phyloP scores from a whole-genome alignment of 2,797 vertebrate species.

The Melanotaenia nigrans region DNA sequence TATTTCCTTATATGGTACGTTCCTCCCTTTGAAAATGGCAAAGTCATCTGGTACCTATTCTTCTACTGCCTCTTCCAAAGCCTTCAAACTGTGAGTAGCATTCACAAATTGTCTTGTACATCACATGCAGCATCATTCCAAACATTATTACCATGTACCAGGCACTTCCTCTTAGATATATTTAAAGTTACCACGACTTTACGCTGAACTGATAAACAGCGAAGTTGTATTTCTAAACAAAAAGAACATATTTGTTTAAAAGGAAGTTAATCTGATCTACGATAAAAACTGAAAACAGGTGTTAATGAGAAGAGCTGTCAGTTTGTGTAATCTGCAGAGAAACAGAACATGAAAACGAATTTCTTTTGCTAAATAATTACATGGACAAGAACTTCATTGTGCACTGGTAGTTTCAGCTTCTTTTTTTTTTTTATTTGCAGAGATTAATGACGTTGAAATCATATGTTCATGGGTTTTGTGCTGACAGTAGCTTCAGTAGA shows the following conservation, averaged over 20 bases:
- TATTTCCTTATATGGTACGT: constrained; percentile 98
- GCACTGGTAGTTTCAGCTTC: background rate
- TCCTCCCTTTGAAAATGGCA: constrained; percentile 87
- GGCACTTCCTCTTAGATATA: background rate
- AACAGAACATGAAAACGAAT: no score
- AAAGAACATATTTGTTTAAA: no score
- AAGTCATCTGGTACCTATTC: constrained; percentile 93
- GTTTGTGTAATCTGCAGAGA: background rate
- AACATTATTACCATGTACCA: background rate
- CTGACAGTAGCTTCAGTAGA: background rate
- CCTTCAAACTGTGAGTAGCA: constrained; percentile 91
- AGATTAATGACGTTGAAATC: background rate
- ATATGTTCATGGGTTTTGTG: background rate
- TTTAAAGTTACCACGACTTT: no score
- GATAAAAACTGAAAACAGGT: background rate
- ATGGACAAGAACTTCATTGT: background rate
- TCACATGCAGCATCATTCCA: background rate
- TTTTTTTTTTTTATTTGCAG: background rate
- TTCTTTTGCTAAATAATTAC: background rate
- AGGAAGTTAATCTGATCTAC: background rate
- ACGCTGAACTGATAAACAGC: no score
- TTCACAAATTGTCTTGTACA: background rate
- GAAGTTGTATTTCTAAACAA: no score
- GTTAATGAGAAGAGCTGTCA: background rate
- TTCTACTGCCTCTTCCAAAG: constrained; percentile 98